Evolutionary conservation across 1,140 invertebrate species (phyloP).

Genomic region (Lordiphosa mommai): DNA sequence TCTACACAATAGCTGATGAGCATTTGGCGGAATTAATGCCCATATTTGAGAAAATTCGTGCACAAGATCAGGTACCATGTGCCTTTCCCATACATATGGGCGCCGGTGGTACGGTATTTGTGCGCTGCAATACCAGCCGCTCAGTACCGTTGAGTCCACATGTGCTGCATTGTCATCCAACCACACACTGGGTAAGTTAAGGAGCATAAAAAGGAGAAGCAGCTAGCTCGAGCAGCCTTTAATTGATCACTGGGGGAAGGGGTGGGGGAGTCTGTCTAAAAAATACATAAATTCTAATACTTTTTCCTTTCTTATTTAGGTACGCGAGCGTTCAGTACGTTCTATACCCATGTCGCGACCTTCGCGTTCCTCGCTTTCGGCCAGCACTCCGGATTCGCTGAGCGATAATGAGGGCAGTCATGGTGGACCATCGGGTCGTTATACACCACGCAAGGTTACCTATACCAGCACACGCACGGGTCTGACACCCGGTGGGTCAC

Average conservation of each 20-base stretch:
- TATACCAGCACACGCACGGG: constrained; percentile 80
- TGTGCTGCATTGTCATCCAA: constrained; percentile 81
- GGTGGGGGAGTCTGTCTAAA: constrained; percentile 11
- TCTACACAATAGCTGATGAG: constrained; percentile 87
- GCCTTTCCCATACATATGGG: constrained; percentile 92
- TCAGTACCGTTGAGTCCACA: constrained; percentile 79
- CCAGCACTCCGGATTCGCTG: constrained; percentile 91
- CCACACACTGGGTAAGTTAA: constrained; percentile 84
- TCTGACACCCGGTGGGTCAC: constrained; percentile 85
- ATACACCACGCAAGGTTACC: constrained; percentile 82
- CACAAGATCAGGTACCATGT: constrained; percentile 91
- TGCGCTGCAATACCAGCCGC: constrained; percentile 78
- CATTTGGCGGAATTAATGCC: constrained; percentile 95
- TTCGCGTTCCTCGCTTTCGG: constrained; percentile 87
- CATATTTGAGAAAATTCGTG: constrained; percentile 94
- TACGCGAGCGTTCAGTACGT: constrained; percentile 91
- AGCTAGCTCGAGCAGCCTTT: background rate
- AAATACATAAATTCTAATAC: background rate
- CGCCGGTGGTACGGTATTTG: constrained; percentile 80
- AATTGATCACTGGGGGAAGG: constrained; percentile 1
- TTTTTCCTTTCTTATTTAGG: constrained; percentile 82
- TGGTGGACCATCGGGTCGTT: constrained; percentile 82
- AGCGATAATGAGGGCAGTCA: constrained; percentile 90
- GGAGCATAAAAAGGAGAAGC: constrained; percentile 1
- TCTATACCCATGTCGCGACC: constrained; percentile 90